phyloP scores from a whole-genome alignment of 2,113 vertebrate species.

The Pogona vitticeps region DNA sequence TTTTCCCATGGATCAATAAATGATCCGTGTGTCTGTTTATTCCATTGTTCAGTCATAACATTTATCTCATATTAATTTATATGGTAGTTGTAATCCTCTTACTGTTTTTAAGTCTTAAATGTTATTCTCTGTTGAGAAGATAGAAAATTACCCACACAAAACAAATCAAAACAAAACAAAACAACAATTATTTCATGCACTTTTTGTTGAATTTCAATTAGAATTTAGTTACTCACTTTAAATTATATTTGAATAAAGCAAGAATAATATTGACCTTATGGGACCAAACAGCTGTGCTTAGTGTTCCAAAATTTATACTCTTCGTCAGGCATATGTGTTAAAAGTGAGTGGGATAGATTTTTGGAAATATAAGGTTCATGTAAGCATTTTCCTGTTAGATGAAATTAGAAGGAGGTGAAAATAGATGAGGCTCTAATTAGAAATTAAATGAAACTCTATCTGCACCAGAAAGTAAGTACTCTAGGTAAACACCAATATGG shows the following conservation, averaged over 20 bases:
- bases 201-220: neutral
- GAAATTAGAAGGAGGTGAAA: neutral
- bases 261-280: neutral
- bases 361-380: too few species aligned
- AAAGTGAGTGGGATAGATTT: too few species aligned
- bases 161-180: neutral
- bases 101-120: neutral
- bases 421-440: too few species aligned
- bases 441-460: too few species aligned
- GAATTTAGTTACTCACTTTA: neutral
- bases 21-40: too few species aligned
- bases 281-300: neutral
- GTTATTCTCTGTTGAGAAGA: neutral
- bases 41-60: too few species aligned
- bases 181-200: neutral
- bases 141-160: neutral
- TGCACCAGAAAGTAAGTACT: neutral
- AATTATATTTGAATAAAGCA: neutral
- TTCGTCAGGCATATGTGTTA: neutral
- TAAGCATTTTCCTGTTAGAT: too few species aligned
- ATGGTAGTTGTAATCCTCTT: too few species aligned
- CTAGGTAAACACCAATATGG: neutral
- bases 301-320: neutral
- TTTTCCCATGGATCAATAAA: neutral
- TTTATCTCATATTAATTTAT: too few species aligned